Evolutionary conservation across 2,888 invertebrate species (phyloP).

Genomic region (Ormia ochracea): DNA sequence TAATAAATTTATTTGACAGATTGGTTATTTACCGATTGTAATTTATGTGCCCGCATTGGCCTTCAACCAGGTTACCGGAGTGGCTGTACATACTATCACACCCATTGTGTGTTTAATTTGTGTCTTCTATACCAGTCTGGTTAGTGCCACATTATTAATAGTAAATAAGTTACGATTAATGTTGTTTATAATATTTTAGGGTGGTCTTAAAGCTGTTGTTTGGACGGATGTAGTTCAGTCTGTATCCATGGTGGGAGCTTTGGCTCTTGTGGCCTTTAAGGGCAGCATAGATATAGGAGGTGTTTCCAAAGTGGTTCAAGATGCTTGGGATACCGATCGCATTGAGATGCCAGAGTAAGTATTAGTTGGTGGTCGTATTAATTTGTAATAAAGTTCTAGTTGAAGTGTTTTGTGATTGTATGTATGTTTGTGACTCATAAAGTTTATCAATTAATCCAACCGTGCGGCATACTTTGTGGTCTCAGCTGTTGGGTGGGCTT

Average conservation of each 20-base stretch:
- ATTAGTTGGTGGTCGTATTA: not conserved
- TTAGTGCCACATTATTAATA: constrained; percentile 77
- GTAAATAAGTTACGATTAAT: not conserved
- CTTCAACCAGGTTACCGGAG: constrained; percentile 91
- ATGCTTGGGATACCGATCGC: constrained; percentile 83
- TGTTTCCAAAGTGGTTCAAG: constrained; percentile 80
- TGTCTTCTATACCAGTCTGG: constrained; percentile 90
- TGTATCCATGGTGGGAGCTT: constrained; percentile 86
- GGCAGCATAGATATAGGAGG: constrained; percentile 87
- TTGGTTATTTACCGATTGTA: constrained; percentile 87
- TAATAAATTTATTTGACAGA: constrained; percentile 75
- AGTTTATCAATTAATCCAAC: constrained; percentile 88
- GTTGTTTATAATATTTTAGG: constrained; percentile 77
- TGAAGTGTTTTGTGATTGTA: not conserved
- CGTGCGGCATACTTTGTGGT: constrained; percentile 89
- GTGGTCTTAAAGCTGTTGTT: constrained; percentile 87
- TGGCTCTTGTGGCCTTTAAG: constrained; percentile 84
- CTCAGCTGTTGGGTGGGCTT: constrained; percentile 85
- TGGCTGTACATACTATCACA: constrained; percentile 88
- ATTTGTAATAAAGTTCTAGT: not conserved
- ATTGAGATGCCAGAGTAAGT: constrained; percentile 85
- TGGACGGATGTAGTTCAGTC: constrained; percentile 89
- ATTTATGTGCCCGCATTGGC: constrained; percentile 88
- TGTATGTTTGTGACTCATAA: not conserved
- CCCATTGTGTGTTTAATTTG: constrained; percentile 90